Evolutionary conservation across 2,797 vertebrate genomes (phyloP).

Genomic region (Sebastes oblongus): DNA sequence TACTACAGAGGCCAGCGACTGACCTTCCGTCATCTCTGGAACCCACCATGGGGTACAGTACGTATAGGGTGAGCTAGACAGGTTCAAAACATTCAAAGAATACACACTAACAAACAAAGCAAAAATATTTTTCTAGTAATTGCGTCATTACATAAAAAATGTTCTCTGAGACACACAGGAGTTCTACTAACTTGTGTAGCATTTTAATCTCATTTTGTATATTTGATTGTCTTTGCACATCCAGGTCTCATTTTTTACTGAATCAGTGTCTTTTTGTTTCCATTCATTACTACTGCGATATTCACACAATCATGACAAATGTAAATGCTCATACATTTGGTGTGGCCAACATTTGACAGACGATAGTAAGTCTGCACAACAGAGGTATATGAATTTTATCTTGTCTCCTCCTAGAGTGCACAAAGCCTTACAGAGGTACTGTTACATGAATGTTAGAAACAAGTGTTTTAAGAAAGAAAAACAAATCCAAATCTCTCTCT

Average conservation of each 20-base stretch:
- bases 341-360: neutral
- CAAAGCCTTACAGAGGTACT: neutral
- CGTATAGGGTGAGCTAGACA: neutral
- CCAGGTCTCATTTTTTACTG: too few relatives aligned
- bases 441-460: too few relatives aligned
- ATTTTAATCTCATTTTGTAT: too few relatives aligned
- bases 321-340: neutral
- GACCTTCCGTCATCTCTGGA: neutral
- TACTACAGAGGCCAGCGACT: neutral
- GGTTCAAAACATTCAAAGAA: neutral
- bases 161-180: rapidly evolving
- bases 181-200: too few relatives aligned
- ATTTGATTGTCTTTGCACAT: neutral
- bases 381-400: neutral
- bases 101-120: too few relatives aligned
- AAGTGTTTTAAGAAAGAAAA: neutral
- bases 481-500: neutral
- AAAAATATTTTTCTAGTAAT: too few relatives aligned
- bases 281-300: neutral
- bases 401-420: neutral
- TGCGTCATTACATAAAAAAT: neutral
- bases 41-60: neutral
- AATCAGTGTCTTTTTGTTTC: neutral
- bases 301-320: neutral
- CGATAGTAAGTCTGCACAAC: neutral